Percentiles rank a stretch among this genome's conserved stretches.
Conservation (phyloP, 2,888 invertebrate genomes). For the Zelleria hepariella region DNA sequence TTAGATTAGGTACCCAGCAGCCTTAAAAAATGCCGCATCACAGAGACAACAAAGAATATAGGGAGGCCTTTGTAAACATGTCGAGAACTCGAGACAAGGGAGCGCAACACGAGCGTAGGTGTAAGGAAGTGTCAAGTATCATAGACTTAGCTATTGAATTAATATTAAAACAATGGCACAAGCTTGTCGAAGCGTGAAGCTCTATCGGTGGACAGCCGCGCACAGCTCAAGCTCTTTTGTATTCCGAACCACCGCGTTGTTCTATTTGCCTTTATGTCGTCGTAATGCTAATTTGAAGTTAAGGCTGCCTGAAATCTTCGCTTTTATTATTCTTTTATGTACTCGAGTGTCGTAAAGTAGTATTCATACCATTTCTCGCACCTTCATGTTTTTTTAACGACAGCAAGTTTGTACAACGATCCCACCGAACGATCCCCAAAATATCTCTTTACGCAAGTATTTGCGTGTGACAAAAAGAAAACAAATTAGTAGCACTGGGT, state of each 20-base stretch:
- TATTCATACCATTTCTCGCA: not conserved
- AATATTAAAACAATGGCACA: constrained; percentile 1
- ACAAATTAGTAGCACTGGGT: too few relatives aligned
- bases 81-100: not conserved
- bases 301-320: not conserved
- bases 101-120: not conserved
- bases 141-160: constrained; percentile 2
- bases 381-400: not conserved
- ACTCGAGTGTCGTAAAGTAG: not conserved
- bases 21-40: not conserved
- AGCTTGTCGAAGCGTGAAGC: not conserved
- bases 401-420: too few relatives aligned
- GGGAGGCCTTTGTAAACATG: not conserved
- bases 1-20: not conserved
- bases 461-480: too few relatives aligned
- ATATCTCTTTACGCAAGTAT: not conserved
- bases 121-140: not conserved
- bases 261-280: not conserved
- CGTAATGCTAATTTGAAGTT: not conserved
- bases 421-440: not conserved
- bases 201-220: not conserved
- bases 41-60: not conserved
- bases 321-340: not conserved
- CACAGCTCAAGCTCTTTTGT: not conserved
- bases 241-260: not conserved